Percentiles rank a stretch among this genome's conserved stretches.
Conservation (phyloP, 2,797 vertebrate genomes). For the Tympanoctomys barrerae region DNA sequence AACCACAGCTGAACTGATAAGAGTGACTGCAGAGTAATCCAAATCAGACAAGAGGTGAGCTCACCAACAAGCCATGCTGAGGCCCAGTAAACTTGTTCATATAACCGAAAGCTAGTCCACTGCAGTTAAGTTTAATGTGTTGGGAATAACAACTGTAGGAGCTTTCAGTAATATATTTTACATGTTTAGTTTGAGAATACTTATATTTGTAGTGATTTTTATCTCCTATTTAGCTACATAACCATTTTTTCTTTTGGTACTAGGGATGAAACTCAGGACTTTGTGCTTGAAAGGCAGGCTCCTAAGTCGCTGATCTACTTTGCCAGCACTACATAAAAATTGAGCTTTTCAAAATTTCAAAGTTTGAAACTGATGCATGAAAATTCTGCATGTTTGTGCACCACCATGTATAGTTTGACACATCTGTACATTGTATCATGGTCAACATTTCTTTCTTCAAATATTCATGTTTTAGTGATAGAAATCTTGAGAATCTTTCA, state of each 20-base stretch:
- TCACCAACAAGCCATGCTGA: conserved; percentile 17
- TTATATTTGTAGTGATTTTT: conserved; percentile 7
- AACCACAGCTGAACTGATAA: conserved; percentile 61
- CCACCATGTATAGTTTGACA: not conserved
- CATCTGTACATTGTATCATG: not conserved
- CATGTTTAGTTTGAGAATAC: conserved; percentile 10
- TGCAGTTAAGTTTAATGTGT: not conserved
- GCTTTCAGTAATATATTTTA: not conserved
- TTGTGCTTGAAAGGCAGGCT: no score
- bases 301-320: no score
- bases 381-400: not conserved
- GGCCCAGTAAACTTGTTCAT: conserved; percentile 36
- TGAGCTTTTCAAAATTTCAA: not conserved
- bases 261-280: no score
- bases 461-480: not conserved
- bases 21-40: conserved; percentile 42
- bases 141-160: not conserved
- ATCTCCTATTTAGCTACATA: not conserved
- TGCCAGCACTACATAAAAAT: not conserved
- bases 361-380: not conserved
- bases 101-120: conserved; percentile 8
- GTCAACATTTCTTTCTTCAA: not conserved
- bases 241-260: not conserved
- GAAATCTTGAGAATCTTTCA: not conserved
- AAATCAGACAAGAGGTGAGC: conserved; percentile 65